These are phyloP conservation scores for Aplochiton taeniatus DNA, from an alignment of 2,797 vertebrate genomes.

Conservation along the genomic window DNA sequence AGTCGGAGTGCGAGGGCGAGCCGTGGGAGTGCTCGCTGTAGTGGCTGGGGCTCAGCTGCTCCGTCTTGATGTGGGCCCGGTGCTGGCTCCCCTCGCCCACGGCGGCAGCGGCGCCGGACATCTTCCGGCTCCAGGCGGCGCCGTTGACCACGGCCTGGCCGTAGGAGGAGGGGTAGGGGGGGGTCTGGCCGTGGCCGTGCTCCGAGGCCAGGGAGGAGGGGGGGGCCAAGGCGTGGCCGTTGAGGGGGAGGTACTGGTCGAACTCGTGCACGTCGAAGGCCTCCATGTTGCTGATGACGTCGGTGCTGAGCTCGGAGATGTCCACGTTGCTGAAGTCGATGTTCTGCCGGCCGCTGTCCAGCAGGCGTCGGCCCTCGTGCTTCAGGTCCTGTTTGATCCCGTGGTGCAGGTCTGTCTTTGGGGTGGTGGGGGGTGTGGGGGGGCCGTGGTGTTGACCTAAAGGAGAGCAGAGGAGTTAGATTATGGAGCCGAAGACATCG, in stretches of 20 bases:
- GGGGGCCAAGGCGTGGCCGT: slow-evolving; percentile 76
- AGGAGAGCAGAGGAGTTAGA: too few relatives aligned
- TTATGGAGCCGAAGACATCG: slow-evolving; percentile 2
- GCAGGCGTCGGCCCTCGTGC: slow-evolving; percentile 86
- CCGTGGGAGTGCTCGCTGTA: slow-evolving; percentile 87
- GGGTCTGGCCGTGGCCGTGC: slow-evolving; percentile 74
- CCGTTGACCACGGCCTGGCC: slow-evolving; percentile 61
- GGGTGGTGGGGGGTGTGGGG: slow-evolving; percentile 93
- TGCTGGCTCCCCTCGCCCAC: slow-evolving; percentile 77
- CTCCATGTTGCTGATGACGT: slow-evolving; percentile 98
- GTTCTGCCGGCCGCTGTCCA: slow-evolving; percentile 91
- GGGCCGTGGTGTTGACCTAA: slow-evolving; percentile 93
- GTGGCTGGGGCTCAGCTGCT: slow-evolving; percentile 93
- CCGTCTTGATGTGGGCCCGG: slow-evolving; percentile 93
- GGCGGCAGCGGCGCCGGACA: slow-evolving; percentile 63
- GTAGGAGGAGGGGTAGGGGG: slow-evolving; percentile 79
- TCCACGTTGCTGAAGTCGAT: slow-evolving; percentile 99
- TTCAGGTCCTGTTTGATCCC: slow-evolving; percentile 88
- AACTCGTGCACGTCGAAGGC: slow-evolving; percentile 96
- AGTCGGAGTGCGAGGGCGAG: slow-evolving; percentile 86
- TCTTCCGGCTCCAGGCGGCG: slow-evolving; percentile 87
- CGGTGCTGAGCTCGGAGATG: slow-evolving; percentile 97
- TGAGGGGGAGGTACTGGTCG: slow-evolving; percentile 95
- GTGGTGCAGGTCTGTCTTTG: slow-evolving; percentile 91
- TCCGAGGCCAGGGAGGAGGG: slow-evolving; percentile 75